phyloP scores from a whole-genome alignment of 2,113 vertebrate species.

The Cepphus grylle region DNA sequence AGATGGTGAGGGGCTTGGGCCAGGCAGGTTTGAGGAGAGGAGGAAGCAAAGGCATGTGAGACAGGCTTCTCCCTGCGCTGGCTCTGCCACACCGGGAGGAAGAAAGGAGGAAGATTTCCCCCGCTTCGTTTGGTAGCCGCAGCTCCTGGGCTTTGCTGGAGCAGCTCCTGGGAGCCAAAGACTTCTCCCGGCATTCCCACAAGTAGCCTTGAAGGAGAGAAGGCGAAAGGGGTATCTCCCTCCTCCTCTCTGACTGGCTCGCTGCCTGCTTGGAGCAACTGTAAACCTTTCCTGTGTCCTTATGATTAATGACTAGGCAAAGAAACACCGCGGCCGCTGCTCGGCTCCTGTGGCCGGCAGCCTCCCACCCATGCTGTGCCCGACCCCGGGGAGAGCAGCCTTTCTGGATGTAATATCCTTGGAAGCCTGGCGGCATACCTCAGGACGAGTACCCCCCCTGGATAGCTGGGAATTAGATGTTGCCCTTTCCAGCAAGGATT shows the following conservation, averaged over 20 bases:
- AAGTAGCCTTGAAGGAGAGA: background rate
- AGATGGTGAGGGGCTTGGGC: conserved; percentile 15
- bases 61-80: background rate
- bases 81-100: background rate
- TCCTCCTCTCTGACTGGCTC: background rate
- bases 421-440: background rate
- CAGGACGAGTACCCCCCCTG: rapidly evolving
- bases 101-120: background rate
- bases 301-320: conserved; percentile 66
- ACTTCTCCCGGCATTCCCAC: background rate
- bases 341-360: conserved; percentile 30
- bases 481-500: background rate
- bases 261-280: background rate
- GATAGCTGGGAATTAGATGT: background rate
- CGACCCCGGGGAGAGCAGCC: background rate
- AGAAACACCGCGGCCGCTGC: conserved; percentile 40
- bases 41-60: background rate
- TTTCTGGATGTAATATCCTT: background rate
- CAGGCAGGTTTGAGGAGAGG: background rate
- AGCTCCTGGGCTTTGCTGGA: background rate
- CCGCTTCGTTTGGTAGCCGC: background rate
- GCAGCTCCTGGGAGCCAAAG: background rate
- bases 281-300: conserved; percentile 50
- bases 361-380: conserved; percentile 18
- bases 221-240: background rate